Percentiles rank a stretch among this genome's conserved stretches.
Evolutionary conservation across 2,888 invertebrate species (phyloP).

Genomic region (Amiota mariae): DNA sequence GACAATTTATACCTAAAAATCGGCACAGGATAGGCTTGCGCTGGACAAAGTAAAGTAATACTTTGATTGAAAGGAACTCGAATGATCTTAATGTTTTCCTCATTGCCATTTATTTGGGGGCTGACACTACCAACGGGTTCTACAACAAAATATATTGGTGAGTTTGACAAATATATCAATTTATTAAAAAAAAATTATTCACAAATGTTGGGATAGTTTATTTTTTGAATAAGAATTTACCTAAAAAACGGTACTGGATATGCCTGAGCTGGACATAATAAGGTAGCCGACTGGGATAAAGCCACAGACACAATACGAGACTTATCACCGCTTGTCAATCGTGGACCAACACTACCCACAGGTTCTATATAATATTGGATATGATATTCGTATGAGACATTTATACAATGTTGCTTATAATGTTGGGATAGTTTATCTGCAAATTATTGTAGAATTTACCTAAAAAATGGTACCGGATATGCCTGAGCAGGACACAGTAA

Average conservation of each 20-base stretch:
- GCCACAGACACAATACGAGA: constrained; percentile 78
- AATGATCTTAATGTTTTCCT: constrained; percentile 68
- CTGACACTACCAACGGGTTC: constrained; percentile 76
- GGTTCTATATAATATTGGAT: constrained; percentile 66
- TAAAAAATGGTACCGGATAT: constrained; percentile 81
- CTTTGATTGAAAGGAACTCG: constrained; percentile 72
- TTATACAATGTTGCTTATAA: not conserved
- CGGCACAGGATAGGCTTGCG: constrained; percentile 83
- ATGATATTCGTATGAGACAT: not conserved
- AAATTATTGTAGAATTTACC: constrained; percentile 74
- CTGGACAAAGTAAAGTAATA: constrained; percentile 79
- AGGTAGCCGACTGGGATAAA: constrained; percentile 74
- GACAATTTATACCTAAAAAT: constrained; percentile 77
- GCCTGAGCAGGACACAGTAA: constrained; percentile 80
- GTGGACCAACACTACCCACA: constrained; percentile 75
- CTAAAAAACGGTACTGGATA: constrained; percentile 76
- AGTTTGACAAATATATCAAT: no score
- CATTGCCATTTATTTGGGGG: constrained; percentile 52
- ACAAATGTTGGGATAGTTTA: constrained; percentile 49
- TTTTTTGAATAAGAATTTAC: constrained; percentile 65
- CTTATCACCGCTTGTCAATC: constrained; percentile 81
- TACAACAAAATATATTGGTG: constrained; percentile 45
- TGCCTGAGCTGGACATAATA: constrained; percentile 80
- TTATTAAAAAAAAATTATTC: not conserved
- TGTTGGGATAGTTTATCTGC: constrained; percentile 51